Base-by-base conservation (phyloP, 2,888 invertebrate genomes). In the Galerucella pusilla region DNA sequence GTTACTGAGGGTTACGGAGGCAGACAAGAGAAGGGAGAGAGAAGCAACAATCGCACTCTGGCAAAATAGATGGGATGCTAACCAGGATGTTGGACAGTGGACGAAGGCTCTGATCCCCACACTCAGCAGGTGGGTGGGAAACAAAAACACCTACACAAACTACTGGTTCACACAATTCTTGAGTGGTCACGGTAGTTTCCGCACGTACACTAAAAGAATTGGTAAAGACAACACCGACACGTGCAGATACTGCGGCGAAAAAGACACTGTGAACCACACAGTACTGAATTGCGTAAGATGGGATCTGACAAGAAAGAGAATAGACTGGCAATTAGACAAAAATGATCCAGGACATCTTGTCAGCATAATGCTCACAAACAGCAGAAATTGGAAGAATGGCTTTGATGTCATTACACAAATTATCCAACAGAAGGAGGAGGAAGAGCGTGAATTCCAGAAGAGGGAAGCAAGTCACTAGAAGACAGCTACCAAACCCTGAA, bases 1-100 rank as follows among this genome's bases (percentile, higher is more conserved):
- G 20, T 46, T 20, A 12, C 11, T 25, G 6, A 12, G n/a, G 9
- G 35, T 68, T 5, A 25, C 20, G 12, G 45, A 64, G 10, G 28
- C 54, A 2, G 63, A 25, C n/a, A 69, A 57, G 28, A 25, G 20
- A 9, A 52, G 16, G 28, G 69, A 69, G 14, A 69, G 74, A 25
- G 14, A 46, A 1, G 25, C 0, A 6, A 74, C 74, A 3, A 28
- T 57, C 2, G 16, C 4, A 16, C 12, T 5, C 20, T 74, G 69
- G 69, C 74, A 74, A 28, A 49, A 42, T 10, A 64, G 52, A 45
- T 74, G 68, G 74, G n/a, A 69, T 6, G 25, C 60, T 1, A 60
- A 12, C 11, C 59, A 60, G 10, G 60, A 14, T 6, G 60, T 60
- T 59, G 59, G 59, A 59, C 59, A 59, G 14, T 59, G 59, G 59